Conservation (phyloP, 2,797 vertebrate genomes). For the Pteronotus mesoamericanus region DNA sequence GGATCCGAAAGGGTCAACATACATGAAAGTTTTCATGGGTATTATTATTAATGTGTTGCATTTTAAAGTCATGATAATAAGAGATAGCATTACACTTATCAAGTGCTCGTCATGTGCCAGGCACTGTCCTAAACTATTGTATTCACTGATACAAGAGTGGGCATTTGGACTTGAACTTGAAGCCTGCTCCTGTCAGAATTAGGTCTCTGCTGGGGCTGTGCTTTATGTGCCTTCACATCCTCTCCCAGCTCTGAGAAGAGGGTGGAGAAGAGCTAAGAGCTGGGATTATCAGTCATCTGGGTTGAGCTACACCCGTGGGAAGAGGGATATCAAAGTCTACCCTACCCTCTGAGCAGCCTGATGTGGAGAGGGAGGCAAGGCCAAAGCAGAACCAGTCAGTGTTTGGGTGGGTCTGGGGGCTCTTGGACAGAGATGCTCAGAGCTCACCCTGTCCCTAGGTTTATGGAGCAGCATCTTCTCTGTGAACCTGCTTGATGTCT, state of each 20-base stretch:
- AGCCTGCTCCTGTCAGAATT: not conserved
- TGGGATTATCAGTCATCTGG: not conserved
- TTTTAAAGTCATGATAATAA: not conserved
- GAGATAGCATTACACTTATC: not conserved
- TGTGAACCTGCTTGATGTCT: slow-evolving; percentile 84
- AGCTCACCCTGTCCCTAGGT: slow-evolving; percentile 70
- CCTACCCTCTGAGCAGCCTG: not conserved
- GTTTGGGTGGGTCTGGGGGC: not conserved
- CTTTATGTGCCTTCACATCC: not conserved
- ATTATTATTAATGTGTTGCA: not conserved
- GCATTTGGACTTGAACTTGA: not conserved
- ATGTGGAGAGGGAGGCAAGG: not conserved
- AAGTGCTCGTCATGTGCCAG: not conserved
- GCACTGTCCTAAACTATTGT: not conserved
- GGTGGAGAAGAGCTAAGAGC: not conserved
- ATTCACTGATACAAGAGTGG: not conserved
- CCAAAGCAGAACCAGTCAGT: not conserved
- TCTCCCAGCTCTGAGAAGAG: not conserved
- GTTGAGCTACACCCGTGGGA: rapidly evolving
- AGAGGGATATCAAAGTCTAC: not conserved
- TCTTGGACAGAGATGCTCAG: not conserved
- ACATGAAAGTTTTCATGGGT: not conserved
- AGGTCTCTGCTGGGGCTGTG: not conserved
- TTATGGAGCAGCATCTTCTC: slow-evolving; percentile 87
- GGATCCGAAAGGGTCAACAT: not conserved